Evolutionary conservation across 1,140 invertebrate genomes (phyloP).

Genomic region (Lasioglossum albipes): DNA sequence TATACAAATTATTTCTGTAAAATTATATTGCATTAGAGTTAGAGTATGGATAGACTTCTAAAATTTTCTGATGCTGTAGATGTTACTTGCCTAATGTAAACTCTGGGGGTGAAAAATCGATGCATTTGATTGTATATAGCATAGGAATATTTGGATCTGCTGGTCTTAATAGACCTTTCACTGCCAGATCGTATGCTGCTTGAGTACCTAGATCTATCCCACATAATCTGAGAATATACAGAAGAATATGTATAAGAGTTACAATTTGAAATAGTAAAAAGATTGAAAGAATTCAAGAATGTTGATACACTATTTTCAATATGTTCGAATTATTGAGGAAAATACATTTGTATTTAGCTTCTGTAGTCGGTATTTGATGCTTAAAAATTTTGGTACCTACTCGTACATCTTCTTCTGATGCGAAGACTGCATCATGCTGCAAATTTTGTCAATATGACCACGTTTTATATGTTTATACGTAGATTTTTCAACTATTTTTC

Average conservation of each 20-base stretch:
- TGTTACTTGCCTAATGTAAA: slow-evolving; percentile 89
- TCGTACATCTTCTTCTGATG: slow-evolving; percentile 92
- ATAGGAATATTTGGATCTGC: slow-evolving; percentile 85
- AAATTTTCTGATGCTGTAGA: slow-evolving; percentile 9
- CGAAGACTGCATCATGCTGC: slow-evolving; percentile 88
- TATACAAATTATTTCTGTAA: slow-evolving; percentile 90
- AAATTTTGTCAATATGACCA: slow-evolving; percentile 84
- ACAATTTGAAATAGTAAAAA: too few species aligned
- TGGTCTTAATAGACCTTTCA: slow-evolving; percentile 89
- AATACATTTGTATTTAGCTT: too few species aligned
- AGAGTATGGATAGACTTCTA: neutral
- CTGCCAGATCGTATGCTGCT: slow-evolving; percentile 92
- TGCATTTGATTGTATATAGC: slow-evolving; percentile 92
- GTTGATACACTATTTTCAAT: too few species aligned
- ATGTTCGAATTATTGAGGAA: too few species aligned
- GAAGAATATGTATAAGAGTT: slow-evolving; percentile 6
- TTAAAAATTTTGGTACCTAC: slow-evolving; percentile 80
- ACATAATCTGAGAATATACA: slow-evolving; percentile 81
- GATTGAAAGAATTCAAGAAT: too few species aligned
- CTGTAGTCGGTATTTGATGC: too few species aligned
- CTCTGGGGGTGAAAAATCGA: slow-evolving; percentile 89
- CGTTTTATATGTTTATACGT: slow-evolving; percentile 86
- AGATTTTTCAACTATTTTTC: slow-evolving; percentile 86
- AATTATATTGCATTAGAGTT: slow-evolving; percentile 46
- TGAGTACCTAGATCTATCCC: slow-evolving; percentile 91